Evolutionary conservation across 64 coral and sea anemone genomes (phyloP).

Genomic region (Porites lutea): DNA sequence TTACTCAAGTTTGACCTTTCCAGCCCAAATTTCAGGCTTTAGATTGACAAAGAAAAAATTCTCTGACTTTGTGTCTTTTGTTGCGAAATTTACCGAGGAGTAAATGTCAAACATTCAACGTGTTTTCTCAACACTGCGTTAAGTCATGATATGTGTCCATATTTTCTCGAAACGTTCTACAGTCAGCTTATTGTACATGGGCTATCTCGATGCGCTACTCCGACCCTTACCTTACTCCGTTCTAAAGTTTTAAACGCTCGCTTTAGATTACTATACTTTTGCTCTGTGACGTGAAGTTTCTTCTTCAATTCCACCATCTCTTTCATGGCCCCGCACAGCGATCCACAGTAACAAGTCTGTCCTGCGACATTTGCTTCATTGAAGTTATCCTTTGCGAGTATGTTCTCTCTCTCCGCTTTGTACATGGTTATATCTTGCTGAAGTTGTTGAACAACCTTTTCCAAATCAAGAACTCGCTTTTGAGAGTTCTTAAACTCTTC

Average conservation of each 20-base stretch:
- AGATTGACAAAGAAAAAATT: background rate
- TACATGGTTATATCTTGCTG: slow-evolving; percentile 78
- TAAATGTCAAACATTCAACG: background rate
- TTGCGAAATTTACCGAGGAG: background rate
- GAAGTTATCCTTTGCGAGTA: background rate
- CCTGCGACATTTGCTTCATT: slow-evolving; percentile 9
- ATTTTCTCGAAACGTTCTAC: background rate
- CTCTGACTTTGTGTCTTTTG: background rate
- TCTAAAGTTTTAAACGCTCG: slow-evolving; percentile 79
- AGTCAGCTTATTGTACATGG: slow-evolving; percentile 82
- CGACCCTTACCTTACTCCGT: slow-evolving; percentile 81
- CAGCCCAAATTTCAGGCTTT: background rate
- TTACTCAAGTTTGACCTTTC: background rate
- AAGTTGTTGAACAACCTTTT: slow-evolving; percentile 90
- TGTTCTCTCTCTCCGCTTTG: slow-evolving; percentile 53
- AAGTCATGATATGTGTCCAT: slow-evolving; percentile 15
- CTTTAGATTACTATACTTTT: slow-evolving; percentile 89
- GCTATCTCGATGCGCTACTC: slow-evolving; percentile 89
- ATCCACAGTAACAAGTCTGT: slow-evolving; percentile 89
- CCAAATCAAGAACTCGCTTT: slow-evolving; percentile 80
- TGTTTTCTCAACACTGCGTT: slow-evolving; percentile 1
- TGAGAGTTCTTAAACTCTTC: slow-evolving; percentile 94
- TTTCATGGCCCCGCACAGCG: slow-evolving; percentile 93
- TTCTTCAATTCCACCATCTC: slow-evolving; percentile 86
- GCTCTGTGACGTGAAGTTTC: slow-evolving; percentile 87